Evolutionary conservation across 2,888 invertebrate species (phyloP).

Genomic region (Piscicola geometra): DNA sequence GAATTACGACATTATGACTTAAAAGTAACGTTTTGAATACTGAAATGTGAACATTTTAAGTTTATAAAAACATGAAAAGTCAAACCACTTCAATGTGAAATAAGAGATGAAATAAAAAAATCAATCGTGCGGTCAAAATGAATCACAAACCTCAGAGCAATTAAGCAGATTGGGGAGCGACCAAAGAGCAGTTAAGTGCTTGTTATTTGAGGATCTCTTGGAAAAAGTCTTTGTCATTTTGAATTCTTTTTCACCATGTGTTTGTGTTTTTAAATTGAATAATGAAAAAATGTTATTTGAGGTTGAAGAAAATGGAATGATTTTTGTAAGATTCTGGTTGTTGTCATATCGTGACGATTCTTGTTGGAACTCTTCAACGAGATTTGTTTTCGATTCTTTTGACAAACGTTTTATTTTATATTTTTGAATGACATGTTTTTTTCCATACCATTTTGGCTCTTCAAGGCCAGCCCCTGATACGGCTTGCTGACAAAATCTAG

Average conservation of each 20-base stretch:
- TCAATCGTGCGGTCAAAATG: no score
- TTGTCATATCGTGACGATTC: no score
- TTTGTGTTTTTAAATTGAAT: not conserved
- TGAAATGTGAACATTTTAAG: no score
- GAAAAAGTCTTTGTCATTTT: not conserved
- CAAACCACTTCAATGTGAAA: no score
- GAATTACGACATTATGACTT: no score
- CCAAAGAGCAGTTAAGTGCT: conserved; percentile 25
- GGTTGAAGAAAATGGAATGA: not conserved
- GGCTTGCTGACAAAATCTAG: conserved; percentile 30
- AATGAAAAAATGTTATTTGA: not conserved
- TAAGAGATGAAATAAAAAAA: no score
- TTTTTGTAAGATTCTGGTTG: no score
- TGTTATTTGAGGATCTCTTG: not conserved
- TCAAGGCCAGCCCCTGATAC: not conserved
- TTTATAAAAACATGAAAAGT: no score
- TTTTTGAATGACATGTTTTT: not conserved
- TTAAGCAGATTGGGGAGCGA: conserved; percentile 31
- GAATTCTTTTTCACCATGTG: not conserved
- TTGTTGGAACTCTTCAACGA: no score
- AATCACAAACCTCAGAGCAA: conserved; percentile 34
- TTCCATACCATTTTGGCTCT: not conserved
- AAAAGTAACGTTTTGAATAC: no score
- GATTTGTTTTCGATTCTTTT: no score
- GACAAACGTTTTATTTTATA: no score